Conservation (phyloP, 1,140 invertebrate genomes). For the Agraylea sexmaculata region DNA sequence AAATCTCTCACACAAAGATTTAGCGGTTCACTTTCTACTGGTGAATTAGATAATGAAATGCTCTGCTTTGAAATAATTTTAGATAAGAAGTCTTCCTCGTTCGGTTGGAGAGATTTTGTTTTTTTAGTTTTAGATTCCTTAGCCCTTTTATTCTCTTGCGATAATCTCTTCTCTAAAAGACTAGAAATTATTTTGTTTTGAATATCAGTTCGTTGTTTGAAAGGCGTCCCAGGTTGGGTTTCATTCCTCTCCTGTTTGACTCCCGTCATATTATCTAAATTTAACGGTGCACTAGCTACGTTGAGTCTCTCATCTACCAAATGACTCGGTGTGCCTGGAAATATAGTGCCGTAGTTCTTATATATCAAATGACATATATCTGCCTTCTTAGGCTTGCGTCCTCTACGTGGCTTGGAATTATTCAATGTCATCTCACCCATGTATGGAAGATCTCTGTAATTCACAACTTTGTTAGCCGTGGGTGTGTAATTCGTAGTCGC, state of each 20-base stretch:
- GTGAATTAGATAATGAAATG: conserved; percentile 27
- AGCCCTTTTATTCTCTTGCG: conserved; percentile 45
- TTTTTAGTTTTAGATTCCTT: conserved; percentile 19
- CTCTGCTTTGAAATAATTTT: conserved; percentile 23
- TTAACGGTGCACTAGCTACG: conserved; percentile 11
- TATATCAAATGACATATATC: conserved; percentile 86
- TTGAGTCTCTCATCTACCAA: conserved; percentile 22
- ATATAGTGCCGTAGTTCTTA: conserved; percentile 79
- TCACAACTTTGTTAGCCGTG: conserved; percentile 44
- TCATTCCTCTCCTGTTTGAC: conserved; percentile 16
- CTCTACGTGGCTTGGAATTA: conserved; percentile 69
- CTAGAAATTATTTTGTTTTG: conserved; percentile 58
- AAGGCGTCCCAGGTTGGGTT: conserved; percentile 12
- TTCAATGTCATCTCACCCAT: conserved; percentile 85
- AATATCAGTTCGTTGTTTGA: conserved; percentile 45
- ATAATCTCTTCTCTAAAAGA: conserved; percentile 52
- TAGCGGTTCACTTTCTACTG: conserved; percentile 57
- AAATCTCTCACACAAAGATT: conserved; percentile 72
- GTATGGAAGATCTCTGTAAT: conserved; percentile 74
- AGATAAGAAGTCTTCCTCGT: conserved; percentile 11
- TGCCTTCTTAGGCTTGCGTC: conserved; percentile 78
- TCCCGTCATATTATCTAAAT: conserved; percentile 14
- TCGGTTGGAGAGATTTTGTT: conserved; percentile 10
- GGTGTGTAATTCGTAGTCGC: conserved; percentile 27
- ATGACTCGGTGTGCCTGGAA: conserved; percentile 55